These are phyloP conservation scores for Melanostigma gelatinosum DNA, from an alignment of 2,113 vertebrate species.

Conservation along the genomic window DNA sequence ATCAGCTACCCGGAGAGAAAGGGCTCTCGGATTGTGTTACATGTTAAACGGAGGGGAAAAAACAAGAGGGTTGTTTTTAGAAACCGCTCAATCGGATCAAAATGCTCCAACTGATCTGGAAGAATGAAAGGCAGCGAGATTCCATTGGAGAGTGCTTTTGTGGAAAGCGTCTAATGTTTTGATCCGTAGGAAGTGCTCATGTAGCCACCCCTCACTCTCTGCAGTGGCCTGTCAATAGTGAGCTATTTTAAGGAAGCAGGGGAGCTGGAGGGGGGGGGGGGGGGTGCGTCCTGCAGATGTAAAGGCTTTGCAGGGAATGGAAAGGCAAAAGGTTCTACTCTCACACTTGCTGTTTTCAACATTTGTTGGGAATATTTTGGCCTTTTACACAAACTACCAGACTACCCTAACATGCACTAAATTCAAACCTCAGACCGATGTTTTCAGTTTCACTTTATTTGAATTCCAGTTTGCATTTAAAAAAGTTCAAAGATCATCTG, in stretches of 20 bases:
- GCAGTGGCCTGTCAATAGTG: constrained; percentile 64
- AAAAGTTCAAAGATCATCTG: background rate
- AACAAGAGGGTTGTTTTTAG: constrained; percentile 21
- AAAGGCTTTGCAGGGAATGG: constrained; percentile 21
- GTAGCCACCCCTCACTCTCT: constrained; percentile 51
- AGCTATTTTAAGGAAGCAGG: constrained; percentile 66
- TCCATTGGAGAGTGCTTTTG: constrained; percentile 36
- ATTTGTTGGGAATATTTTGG: background rate
- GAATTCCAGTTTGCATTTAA: background rate
- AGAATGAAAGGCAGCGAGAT: constrained; percentile 27
- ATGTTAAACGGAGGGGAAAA: constrained; percentile 1
- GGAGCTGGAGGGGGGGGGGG: constrained; percentile 9
- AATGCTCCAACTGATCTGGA: constrained; percentile 18
- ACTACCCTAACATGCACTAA: background rate
- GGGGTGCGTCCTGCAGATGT: constrained; percentile 21
- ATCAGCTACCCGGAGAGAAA: constrained; percentile 31
- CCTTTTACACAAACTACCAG: background rate
- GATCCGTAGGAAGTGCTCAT: constrained; percentile 45
- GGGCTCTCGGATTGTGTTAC: constrained; percentile 39
- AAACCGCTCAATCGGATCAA: constrained; percentile 40
- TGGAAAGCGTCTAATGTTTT: constrained; percentile 42
- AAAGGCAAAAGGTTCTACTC: constrained; percentile 16
- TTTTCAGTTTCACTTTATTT: background rate
- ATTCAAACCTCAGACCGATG: background rate
- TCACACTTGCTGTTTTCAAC: background rate